Evolutionary conservation across 1,140 invertebrate species (phyloP).

Genomic region (Berghia stephanieae): DNA sequence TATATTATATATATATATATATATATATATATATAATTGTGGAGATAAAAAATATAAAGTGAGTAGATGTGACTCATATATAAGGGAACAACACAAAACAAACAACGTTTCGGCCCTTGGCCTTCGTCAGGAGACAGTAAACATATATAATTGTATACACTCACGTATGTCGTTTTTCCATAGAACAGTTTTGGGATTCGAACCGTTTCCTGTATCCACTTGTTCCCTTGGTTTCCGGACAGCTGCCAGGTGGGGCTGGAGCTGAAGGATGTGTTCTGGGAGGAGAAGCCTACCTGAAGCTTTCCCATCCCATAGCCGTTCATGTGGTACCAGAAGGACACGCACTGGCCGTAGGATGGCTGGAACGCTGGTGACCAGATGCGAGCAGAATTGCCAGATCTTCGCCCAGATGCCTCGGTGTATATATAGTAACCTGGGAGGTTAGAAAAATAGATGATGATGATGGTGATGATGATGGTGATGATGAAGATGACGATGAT

Average conservation of each 20-base stretch:
- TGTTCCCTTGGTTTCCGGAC: slow-evolving; percentile 42
- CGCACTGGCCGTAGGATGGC: slow-evolving; percentile 39
- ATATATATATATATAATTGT: neutral
- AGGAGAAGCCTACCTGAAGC: no score
- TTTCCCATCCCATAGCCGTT: slow-evolving; percentile 70
- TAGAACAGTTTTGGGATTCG: slow-evolving; percentile 24
- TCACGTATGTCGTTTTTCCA: no score
- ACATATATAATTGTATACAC: no score
- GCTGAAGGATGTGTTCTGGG: no score
- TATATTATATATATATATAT: neutral
- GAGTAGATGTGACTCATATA: neutral
- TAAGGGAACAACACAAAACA: no score
- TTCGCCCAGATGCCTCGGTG: slow-evolving; percentile 61
- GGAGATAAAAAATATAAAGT: no score
- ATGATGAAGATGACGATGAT: no score
- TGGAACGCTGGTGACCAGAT: slow-evolving; percentile 46
- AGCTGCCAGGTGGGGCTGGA: no score
- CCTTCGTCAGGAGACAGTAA: slow-evolving; percentile 31
- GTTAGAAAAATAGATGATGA: no score
- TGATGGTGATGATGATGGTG: no score
- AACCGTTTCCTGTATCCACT: slow-evolving; percentile 39
- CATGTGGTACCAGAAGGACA: slow-evolving; percentile 81
- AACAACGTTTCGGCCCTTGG: no score
- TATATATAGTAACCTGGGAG: slow-evolving; percentile 61
- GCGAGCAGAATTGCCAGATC: slow-evolving; percentile 45